These are phyloP conservation scores for Latrodectus hesperus DNA, from an alignment of 2,888 invertebrate genomes.

Conservation along the genomic window DNA sequence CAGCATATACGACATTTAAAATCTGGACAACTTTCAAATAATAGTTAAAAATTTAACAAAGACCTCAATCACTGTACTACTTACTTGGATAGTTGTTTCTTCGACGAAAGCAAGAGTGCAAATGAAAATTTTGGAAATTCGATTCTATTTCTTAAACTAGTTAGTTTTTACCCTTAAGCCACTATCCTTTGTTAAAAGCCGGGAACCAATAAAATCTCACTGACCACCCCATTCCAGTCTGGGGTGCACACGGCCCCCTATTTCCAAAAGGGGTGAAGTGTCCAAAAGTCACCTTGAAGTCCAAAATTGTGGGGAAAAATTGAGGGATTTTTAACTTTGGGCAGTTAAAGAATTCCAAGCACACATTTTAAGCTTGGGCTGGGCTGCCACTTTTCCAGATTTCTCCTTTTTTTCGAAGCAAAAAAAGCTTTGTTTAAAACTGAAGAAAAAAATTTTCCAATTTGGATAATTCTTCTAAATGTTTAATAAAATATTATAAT, in stretches of 20 bases:
- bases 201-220: constrained; percentile 6
- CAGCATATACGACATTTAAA: too few relatives aligned
- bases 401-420: neutral
- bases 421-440: too few relatives aligned
- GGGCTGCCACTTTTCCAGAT: constrained; percentile 38
- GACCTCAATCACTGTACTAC: neutral
- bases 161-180: neutral
- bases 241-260: neutral
- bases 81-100: neutral
- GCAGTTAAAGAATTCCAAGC: constrained; percentile 16
- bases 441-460: too few relatives aligned
- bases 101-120: neutral
- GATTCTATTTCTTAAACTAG: constrained; percentile 8
- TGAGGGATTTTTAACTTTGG: constrained; percentile 18
- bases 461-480: too few relatives aligned
- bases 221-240: constrained; percentile 18
- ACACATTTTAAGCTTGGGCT: neutral
- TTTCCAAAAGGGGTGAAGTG: constrained; percentile 43
- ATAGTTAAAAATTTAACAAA: too few relatives aligned
- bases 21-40: too few relatives aligned
- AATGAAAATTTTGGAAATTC: constrained; percentile 35
- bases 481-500: too few relatives aligned
- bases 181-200: constrained; percentile 1
- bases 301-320: neutral
- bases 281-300: constrained; percentile 25